Base-by-base conservation (phyloP, 1,140 invertebrate species). In the Notospermus geniculatus region DNA sequence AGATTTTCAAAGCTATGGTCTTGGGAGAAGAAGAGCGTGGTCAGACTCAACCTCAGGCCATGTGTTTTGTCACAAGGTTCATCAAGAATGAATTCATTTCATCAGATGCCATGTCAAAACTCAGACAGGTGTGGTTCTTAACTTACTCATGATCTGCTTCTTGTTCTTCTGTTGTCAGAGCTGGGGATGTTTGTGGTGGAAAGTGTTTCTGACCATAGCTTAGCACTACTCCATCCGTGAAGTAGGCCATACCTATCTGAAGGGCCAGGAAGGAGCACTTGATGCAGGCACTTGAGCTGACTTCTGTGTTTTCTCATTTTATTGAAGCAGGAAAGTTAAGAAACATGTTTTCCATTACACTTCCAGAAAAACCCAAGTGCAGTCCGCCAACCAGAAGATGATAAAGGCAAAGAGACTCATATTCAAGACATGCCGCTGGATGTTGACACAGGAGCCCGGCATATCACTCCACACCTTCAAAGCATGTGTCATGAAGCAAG, bases 41-140 rank as follows among this genome's bases (percentile, higher is more conserved):
- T 1, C 91, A 94, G 77, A 90, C 87, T 71, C 91, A 94, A 77
- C 89, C 87, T 74, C 90, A 92, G 69, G 90, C 91, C 0, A 86
- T 96, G 77, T 97, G 94, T 79, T 97, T 96, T 80, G 87, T 95
- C 0, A 90, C 89, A 66, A 90, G 92, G 75, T 90, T 94, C 73
- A 88, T 88, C 59, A 92, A 92, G 81, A 81, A 76, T 72, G 89
- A 92, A 71, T 96, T 96, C 76, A 96, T 97, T 74, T 92, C 93
- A 0, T 90, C 93, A 17, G 94, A 96, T 82, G 93, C 93, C 19
- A 96, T 97, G 91, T 90, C 92, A n/a, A 96, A 96, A 82, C 80
- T 97, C n/a, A 84, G 93, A 81, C 93, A 96, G 84, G 92, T 90
- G 73, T 64, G 59, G n/a, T n/a, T n/a, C n/a, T n/a, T n/a, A n/a